Evolutionary conservation across 2,888 invertebrate species (phyloP).

Genomic region (Malacosoma neustria): DNA sequence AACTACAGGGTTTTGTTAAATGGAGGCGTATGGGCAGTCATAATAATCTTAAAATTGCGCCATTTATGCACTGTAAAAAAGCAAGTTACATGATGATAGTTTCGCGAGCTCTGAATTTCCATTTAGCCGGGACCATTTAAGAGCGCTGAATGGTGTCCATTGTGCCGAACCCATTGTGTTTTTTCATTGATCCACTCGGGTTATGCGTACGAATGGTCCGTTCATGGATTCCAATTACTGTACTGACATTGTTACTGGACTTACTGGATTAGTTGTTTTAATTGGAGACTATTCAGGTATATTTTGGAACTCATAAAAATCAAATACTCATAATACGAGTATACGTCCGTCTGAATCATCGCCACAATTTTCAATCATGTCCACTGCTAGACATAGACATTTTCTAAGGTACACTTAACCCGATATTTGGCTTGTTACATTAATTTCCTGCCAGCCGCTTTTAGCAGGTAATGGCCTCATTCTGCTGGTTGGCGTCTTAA

Average conservation of each 20-base stretch:
- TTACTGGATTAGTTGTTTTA: constrained; percentile 37
- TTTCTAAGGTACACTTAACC: too few species aligned
- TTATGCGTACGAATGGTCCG: constrained; percentile 41
- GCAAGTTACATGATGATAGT: constrained; percentile 37
- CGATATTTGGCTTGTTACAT: too few species aligned
- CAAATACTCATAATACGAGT: too few species aligned
- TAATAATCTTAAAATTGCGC: constrained; percentile 14
- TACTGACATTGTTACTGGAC: constrained; percentile 43
- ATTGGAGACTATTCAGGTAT: too few species aligned
- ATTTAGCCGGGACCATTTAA: constrained; percentile 59
- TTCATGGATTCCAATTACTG: constrained; percentile 56
- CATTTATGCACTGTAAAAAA: constrained; percentile 24
- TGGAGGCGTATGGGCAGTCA: constrained; percentile 3
- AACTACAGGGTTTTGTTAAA: too few species aligned
- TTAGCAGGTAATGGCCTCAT: too few species aligned
- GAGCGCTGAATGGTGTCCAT: constrained; percentile 51
- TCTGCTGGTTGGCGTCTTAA: too few species aligned
- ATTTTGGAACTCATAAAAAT: too few species aligned
- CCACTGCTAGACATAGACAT: too few species aligned
- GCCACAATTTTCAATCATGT: too few species aligned
- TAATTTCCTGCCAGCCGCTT: too few species aligned
- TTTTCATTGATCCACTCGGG: constrained; percentile 56
- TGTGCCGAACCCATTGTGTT: constrained; percentile 58
- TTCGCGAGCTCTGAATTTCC: constrained; percentile 57
- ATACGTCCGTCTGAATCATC: too few species aligned